Percentiles rank a stretch among this genome's conserved stretches.
These are phyloP conservation scores for Poeciliopsis infans DNA, from an alignment of 2,797 vertebrate genomes.

Conservation along the genomic window DNA sequence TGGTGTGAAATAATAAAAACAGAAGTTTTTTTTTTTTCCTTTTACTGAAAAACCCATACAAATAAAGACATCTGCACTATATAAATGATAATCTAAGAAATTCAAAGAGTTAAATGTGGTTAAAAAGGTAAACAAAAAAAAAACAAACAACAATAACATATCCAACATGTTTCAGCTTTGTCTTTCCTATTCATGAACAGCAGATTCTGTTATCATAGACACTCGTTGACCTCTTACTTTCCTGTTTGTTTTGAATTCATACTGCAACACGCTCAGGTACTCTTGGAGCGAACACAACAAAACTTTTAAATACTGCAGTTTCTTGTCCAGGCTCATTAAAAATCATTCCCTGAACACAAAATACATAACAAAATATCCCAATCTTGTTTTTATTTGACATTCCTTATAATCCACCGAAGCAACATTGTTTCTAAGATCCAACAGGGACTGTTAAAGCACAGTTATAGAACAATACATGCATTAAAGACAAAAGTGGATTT, in stretches of 20 bases:
- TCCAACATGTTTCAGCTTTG: not conserved
- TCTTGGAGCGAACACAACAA: not conserved
- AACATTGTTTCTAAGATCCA: not conserved
- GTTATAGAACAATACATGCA: not conserved
- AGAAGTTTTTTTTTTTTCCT: not conserved
- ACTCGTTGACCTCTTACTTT: not conserved
- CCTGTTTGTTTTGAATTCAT: not conserved
- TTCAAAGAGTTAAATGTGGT: conserved; percentile 9
- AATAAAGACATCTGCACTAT: not conserved
- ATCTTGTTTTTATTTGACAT: not conserved
- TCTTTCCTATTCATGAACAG: not conserved
- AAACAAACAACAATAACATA: not conserved
- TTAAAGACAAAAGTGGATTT: not conserved
- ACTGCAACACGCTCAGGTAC: not conserved
- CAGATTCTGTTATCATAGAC: not conserved
- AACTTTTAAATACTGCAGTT: not conserved
- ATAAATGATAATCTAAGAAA: conserved; percentile 4
- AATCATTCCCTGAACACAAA: not conserved
- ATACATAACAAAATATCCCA: not conserved
- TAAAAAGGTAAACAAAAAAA: not conserved
- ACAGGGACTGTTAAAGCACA: not conserved
- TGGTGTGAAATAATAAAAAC: conserved; percentile 8
- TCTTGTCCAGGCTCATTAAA: not conserved
- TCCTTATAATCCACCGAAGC: not conserved
- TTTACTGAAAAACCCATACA: not conserved